A percentile compares a stretch with the other conserved stretches of the same genome.
Evolutionary conservation across 2,888 invertebrate species (phyloP).

Genomic region (Drosophila yooni): DNA sequence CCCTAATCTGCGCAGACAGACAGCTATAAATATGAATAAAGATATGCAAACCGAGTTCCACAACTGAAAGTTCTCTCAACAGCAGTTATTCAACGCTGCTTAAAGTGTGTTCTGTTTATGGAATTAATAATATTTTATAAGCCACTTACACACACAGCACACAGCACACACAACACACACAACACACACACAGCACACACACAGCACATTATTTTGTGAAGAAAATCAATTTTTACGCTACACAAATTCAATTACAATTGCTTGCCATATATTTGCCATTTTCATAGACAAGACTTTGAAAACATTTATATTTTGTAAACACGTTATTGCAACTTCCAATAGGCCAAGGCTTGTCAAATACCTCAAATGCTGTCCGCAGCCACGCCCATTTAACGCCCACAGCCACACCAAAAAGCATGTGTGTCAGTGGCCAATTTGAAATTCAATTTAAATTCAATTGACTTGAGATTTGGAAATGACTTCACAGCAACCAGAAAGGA

Average conservation of each 20-base stretch:
- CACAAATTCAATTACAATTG: not conserved
- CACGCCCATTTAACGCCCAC: slow-evolving; percentile 55
- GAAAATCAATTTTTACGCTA: not conserved
- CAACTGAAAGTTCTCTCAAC: not conserved
- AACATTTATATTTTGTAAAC: slow-evolving; percentile 1
- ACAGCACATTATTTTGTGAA: not conserved
- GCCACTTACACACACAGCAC: not conserved
- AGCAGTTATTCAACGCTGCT: not conserved
- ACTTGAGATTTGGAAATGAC: slow-evolving; percentile 63
- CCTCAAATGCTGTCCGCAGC: slow-evolving; percentile 45
- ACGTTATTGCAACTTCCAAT: slow-evolving; percentile 18
- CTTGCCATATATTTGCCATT: not conserved
- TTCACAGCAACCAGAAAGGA: slow-evolving; percentile 37
- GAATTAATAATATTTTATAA: not conserved
- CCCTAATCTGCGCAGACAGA: not conserved
- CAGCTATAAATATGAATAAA: not conserved
- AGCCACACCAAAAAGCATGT: slow-evolving; percentile 8
- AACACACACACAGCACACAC: too few relatives aligned
- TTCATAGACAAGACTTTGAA: slow-evolving; percentile 19
- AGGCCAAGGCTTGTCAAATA: slow-evolving; percentile 55
- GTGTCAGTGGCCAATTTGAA: slow-evolving; percentile 68
- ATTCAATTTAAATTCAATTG: slow-evolving; percentile 77
- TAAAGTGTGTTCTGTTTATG: not conserved
- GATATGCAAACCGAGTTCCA: slow-evolving; percentile 2
- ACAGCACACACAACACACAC: too few relatives aligned